A percentile compares a stretch with the other conserved stretches of the same genome.
Evolutionary conservation across 2,113 vertebrate species (phyloP).

Genomic region (Megaceryle maxima): DNA sequence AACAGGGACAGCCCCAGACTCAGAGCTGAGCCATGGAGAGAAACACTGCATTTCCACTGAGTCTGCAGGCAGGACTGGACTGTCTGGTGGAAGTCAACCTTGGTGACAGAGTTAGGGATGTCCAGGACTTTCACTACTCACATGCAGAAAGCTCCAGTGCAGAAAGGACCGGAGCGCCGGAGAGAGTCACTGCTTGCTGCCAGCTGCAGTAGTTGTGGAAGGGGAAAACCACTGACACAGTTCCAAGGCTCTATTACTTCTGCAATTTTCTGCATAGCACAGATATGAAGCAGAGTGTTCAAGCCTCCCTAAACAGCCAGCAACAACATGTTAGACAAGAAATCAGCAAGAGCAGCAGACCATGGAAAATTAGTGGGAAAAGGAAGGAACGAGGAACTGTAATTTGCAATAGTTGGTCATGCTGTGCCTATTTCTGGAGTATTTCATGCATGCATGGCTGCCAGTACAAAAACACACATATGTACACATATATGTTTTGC

Average conservation of each 20-base stretch:
- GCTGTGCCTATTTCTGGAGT: background rate
- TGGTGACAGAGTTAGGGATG: background rate
- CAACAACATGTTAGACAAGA: background rate
- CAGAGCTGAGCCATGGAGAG: background rate
- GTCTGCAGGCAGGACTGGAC: background rate
- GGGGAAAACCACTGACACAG: background rate
- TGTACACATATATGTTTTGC: background rate
- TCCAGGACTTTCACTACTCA: background rate
- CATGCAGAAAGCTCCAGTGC: accelerated
- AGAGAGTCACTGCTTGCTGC: background rate
- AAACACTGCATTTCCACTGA: background rate
- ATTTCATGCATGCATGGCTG: constrained; percentile 25
- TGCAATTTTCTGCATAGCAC: background rate
- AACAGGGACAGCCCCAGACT: background rate
- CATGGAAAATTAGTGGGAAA: background rate
- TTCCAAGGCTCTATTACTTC: background rate
- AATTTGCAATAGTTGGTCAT: background rate
- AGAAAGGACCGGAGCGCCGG: accelerated
- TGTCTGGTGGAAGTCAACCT: background rate
- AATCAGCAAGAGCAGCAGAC: constrained; percentile 30
- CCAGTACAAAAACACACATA: background rate
- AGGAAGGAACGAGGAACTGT: background rate
- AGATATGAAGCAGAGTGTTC: background rate
- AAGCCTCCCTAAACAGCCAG: background rate
- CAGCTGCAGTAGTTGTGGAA: background rate